These are phyloP conservation scores for Mesocentrotus franciscanus DNA, from an alignment of 53 echinoderm and acorn worm genomes.

Conservation along the genomic window DNA sequence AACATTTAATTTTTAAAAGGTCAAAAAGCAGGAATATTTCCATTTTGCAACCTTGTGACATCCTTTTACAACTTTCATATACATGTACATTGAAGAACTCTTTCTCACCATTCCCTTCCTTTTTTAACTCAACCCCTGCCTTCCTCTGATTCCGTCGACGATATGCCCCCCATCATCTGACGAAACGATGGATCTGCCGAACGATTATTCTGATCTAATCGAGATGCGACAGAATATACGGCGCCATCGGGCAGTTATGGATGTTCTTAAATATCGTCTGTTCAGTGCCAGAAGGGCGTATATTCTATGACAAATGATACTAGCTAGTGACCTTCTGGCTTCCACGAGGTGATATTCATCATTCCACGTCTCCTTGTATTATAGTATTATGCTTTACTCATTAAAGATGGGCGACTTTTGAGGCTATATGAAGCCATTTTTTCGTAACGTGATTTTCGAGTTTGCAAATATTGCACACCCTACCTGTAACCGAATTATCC, in stretches of 20 bases:
- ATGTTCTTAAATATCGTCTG: not conserved
- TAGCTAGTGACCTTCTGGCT: no score
- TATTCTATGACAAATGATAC: no score
- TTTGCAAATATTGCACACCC: not conserved
- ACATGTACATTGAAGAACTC: no score
- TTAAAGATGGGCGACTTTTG: not conserved
- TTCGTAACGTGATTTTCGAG: slow-evolving; percentile 23
- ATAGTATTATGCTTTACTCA: not conserved
- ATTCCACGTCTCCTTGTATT: not conserved
- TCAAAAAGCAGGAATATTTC: no score
- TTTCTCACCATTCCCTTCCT: no score
- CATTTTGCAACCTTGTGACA: no score
- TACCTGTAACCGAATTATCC: not conserved
- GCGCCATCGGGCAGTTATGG: not conserved
- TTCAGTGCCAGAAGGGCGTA: no score
- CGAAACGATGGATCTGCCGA: not conserved
- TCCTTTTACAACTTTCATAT: no score
- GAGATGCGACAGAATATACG: not conserved
- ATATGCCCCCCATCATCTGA: not conserved
- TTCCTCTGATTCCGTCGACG: not conserved
- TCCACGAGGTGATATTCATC: not conserved
- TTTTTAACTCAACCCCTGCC: no score
- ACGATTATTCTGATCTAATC: slow-evolving; percentile 24
- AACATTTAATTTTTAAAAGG: no score
- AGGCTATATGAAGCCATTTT: not conserved